Evolutionary conservation across 2,797 vertebrate genomes (phyloP).

Genomic region (Dicrostonyx torquatus): DNA sequence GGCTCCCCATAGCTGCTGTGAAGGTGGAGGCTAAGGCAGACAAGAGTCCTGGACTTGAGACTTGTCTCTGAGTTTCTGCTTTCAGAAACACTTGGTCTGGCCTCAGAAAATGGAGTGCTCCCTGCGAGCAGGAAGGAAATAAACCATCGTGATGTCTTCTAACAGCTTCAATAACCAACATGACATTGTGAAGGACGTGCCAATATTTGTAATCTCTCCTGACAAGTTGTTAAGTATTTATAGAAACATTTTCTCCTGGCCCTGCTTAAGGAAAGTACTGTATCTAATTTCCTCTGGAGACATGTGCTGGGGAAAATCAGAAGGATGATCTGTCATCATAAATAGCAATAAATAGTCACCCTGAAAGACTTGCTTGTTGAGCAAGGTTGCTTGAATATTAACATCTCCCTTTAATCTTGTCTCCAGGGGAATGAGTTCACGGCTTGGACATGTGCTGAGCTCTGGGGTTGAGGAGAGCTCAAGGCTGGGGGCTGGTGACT

Average conservation of each 20-base stretch:
- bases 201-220: conserved; percentile 80
- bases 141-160: conserved; percentile 73
- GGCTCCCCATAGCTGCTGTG: not conserved
- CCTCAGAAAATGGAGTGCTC: not conserved
- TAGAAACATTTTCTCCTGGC: conserved; percentile 84
- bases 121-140: conserved; percentile 51
- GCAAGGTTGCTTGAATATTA: conserved; percentile 77
- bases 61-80: not conserved
- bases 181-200: conserved; percentile 83
- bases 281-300: conserved; percentile 85
- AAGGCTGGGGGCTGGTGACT: not conserved
- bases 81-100: not conserved
- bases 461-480: not conserved
- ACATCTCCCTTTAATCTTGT: conserved; percentile 29
- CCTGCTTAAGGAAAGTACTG: conserved; percentile 80
- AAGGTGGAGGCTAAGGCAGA: accelerated
- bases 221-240: conserved; percentile 86
- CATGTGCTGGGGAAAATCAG: conserved; percentile 78
- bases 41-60: not conserved
- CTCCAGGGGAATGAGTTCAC: not conserved
- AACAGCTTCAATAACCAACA: conserved; percentile 61
- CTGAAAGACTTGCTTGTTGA: conserved; percentile 74
- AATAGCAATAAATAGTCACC: conserved; percentile 82
- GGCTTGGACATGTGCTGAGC: not conserved
- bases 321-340: conserved; percentile 82